Percentiles rank a stretch among this genome's conserved stretches.
These are phyloP conservation scores for Hypomesus transpacificus DNA, from an alignment of 2,113 vertebrate species.

Conservation along the genomic window DNA sequence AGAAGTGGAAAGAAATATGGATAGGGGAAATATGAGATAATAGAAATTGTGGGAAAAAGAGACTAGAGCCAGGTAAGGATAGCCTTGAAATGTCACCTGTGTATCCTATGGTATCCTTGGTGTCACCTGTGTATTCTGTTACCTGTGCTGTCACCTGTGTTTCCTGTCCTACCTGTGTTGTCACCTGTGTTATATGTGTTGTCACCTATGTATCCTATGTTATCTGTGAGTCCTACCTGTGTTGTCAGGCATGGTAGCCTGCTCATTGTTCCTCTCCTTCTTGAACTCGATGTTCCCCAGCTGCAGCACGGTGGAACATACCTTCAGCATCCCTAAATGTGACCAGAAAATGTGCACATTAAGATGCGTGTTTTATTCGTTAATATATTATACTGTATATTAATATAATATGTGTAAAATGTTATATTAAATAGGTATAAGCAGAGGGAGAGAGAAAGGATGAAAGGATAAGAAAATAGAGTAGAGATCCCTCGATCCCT, in stretches of 20 bases:
- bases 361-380: not conserved
- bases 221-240: conserved; percentile 65
- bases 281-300: conserved; percentile 93
- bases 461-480: not conserved
- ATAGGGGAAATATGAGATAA: not conserved
- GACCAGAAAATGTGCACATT: conserved; percentile 7
- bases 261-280: conserved; percentile 93
- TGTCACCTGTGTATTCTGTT: not conserved
- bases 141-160: not conserved
- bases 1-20: not conserved
- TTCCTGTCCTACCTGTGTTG: not conserved
- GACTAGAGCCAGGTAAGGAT: not conserved
- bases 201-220: not conserved
- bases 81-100: not conserved
- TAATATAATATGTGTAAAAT: not conserved
- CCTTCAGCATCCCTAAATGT: conserved; percentile 83
- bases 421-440: too few species aligned
- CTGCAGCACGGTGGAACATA: conserved; percentile 90
- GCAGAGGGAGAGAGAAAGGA: not conserved
- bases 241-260: conserved; percentile 95
- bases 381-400: not conserved
- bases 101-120: too few species aligned
- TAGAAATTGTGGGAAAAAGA: not conserved
- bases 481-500: conserved; percentile 17
- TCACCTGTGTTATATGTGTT: conserved; percentile 19